Evolutionary conservation across 2,113 vertebrate species (phyloP).

Genomic region (Stomatorhinus ivindoensis): DNA sequence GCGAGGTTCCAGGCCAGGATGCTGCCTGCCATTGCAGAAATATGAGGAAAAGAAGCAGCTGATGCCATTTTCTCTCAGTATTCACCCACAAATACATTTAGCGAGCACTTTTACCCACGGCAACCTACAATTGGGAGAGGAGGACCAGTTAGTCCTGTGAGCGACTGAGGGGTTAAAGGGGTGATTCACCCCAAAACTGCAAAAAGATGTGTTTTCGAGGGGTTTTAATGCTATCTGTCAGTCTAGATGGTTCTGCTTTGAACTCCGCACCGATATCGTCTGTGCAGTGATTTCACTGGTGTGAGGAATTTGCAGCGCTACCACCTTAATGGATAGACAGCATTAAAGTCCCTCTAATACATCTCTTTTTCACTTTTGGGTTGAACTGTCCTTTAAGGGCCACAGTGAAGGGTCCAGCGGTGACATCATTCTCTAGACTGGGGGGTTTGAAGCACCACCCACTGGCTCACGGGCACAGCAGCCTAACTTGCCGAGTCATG

Average conservation of each 20-base stretch:
- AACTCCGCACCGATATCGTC: neutral
- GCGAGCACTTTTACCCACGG: neutral
- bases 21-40: constrained; percentile 62
- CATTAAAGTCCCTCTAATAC: neutral
- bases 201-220: neutral
- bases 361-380: neutral
- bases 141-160: neutral
- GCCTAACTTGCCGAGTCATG: neutral
- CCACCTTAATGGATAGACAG: neutral
- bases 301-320: neutral
- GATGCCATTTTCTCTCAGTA: neutral
- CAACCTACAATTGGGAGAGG: neutral
- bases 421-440: neutral
- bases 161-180: neutral
- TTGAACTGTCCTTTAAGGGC: neutral
- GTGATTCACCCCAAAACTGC: neutral
- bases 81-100: neutral
- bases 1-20: constrained; percentile 56
- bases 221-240: neutral
- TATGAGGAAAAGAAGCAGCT: constrained; percentile 35
- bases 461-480: neutral
- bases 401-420: neutral
- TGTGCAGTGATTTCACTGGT: neutral
- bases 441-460: neutral
- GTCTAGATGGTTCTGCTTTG: neutral